phyloP scores from a whole-genome alignment of 2,113 vertebrate species.

The Phocoena sinus region DNA sequence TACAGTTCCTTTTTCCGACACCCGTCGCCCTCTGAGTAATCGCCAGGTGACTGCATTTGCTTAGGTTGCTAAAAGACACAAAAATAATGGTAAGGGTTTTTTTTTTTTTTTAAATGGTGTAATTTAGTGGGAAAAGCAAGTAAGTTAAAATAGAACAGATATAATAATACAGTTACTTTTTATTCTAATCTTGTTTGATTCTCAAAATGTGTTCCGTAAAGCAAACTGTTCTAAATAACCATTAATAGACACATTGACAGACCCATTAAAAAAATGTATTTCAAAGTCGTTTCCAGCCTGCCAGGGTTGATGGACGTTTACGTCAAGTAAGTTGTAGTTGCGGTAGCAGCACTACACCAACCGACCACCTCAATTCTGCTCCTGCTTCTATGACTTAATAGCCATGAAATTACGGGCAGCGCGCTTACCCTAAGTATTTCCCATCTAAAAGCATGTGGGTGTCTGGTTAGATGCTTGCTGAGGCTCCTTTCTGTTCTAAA shows the following conservation, averaged over 20 bases:
- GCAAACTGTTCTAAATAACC: neutral
- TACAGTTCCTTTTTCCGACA: neutral
- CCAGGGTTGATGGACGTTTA: rapidly evolving
- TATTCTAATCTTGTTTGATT: neutral
- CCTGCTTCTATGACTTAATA: neutral
- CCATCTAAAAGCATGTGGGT: neutral
- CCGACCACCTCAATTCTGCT: neutral
- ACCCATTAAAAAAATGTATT: neutral
- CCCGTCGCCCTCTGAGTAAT: neutral
- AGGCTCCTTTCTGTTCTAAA: neutral
- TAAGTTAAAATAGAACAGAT: neutral
- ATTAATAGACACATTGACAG: neutral
- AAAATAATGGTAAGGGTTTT: neutral
- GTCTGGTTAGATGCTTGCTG: neutral
- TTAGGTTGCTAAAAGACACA: neutral
- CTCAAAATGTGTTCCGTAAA: neutral
- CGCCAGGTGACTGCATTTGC: neutral
- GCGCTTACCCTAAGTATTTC: neutral
- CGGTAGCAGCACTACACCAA: neutral
- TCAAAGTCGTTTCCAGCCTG: neutral
- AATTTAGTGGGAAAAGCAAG: neutral
- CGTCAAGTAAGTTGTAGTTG: no score
- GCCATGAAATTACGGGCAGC: rapidly evolving
- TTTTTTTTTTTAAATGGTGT: neutral
- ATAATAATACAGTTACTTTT: neutral